phyloP scores from a whole-genome alignment of 2,113 vertebrate genomes.

The Tenebrosternarchus preto region DNA sequence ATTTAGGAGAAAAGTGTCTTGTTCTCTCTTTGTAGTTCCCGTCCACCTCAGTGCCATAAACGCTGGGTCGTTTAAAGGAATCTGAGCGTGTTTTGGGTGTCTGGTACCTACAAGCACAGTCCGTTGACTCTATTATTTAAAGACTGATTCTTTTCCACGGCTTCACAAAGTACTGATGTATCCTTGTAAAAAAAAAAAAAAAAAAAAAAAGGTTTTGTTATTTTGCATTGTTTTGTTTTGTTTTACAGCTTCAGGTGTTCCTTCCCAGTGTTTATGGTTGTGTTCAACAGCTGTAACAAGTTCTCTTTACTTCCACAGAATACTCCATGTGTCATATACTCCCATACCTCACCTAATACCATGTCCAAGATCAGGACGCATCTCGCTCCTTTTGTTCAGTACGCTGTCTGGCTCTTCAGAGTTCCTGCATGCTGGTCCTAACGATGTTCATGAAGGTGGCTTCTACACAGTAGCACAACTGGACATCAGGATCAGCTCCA shows the following conservation, averaged over 20 bases:
- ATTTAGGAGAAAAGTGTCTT: neutral
- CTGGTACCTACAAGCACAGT: too few relatives aligned
- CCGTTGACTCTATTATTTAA: too few relatives aligned
- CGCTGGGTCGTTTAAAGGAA: neutral
- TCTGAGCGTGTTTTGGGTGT: neutral
- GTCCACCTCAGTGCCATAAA: too few relatives aligned
- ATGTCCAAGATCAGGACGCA: neutral
- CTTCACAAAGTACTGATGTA: too few relatives aligned
- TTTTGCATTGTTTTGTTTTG: too few relatives aligned
- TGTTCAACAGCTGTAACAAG: slow-evolving; percentile 1
- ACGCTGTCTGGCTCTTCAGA: slow-evolving; percentile 63
- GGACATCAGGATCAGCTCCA: slow-evolving; percentile 88
- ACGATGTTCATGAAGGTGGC: slow-evolving; percentile 94
- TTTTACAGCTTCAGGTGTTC: too few relatives aligned
- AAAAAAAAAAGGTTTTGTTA: too few relatives aligned
- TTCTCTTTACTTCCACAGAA: neutral
- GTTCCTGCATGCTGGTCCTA: slow-evolving; percentile 83
- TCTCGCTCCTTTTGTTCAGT: neutral
- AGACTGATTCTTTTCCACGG: too few relatives aligned
- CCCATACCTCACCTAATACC: slow-evolving; percentile 5
- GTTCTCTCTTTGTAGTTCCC: neutral
- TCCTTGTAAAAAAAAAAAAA: too few relatives aligned
- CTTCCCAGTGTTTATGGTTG: too few relatives aligned
- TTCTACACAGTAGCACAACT: slow-evolving; percentile 91
- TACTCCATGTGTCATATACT: neutral